These are phyloP conservation scores for Ptyas mucosa DNA, from an alignment of 2,113 vertebrate genomes.

Conservation along the genomic window DNA sequence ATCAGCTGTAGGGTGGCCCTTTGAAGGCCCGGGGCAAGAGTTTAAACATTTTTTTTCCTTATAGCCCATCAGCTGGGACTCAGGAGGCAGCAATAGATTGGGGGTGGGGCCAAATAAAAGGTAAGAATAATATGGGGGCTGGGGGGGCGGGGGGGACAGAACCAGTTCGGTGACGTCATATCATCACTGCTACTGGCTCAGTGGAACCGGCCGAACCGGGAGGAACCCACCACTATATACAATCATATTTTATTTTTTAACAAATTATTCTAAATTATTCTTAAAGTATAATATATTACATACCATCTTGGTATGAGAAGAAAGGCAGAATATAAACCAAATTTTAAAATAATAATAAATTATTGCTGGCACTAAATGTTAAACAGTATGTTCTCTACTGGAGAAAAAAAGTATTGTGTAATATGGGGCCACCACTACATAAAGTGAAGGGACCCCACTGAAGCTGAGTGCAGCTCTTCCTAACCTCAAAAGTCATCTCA, in stretches of 20 bases:
- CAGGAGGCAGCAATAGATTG: too few species aligned
- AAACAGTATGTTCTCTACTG: neutral
- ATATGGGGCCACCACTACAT: neutral
- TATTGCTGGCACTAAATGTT: neutral
- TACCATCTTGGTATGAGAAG: neutral
- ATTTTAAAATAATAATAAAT: neutral
- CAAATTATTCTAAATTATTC: neutral
- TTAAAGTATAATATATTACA: neutral
- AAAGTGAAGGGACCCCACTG: neutral
- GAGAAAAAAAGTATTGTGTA: neutral
- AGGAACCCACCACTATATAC: too few species aligned
- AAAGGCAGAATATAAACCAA: neutral
- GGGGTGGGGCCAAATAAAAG: too few species aligned
- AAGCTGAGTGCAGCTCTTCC: neutral
- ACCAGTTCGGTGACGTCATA: too few species aligned
- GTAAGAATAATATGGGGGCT: too few species aligned
- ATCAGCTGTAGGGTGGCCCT: too few species aligned
- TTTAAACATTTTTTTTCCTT: too few species aligned
- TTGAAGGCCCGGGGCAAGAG: too few species aligned
- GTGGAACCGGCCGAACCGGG: too few species aligned
- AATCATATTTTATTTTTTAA: neutral
- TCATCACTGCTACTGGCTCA: too few species aligned
- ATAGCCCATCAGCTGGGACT: too few species aligned
- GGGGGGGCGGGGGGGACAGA: too few species aligned
- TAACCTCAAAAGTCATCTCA: neutral